phyloP scores from a whole-genome alignment of 2,797 vertebrate genomes.

The Oreortyx pictus region DNA sequence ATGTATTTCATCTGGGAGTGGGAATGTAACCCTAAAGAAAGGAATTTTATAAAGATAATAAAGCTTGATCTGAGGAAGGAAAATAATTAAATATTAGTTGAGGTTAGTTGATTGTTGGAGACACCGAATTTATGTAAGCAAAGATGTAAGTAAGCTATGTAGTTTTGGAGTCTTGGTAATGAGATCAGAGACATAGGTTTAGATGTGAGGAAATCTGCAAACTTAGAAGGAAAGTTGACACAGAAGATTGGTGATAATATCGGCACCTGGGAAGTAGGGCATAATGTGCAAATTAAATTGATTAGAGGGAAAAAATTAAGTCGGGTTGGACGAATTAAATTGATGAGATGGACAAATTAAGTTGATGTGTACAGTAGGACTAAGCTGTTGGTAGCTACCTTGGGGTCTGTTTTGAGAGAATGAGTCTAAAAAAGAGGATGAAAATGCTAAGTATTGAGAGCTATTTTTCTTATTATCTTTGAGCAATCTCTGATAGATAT shows the following conservation, averaged over 20 bases:
- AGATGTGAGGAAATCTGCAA: neutral
- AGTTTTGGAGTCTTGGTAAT: neutral
- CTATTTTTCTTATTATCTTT: neutral
- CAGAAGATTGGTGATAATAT: neutral
- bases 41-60: neutral
- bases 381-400: neutral
- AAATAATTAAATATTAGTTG: neutral
- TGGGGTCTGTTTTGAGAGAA: neutral
- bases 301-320: neutral
- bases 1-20: neutral
- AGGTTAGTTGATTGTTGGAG: neutral
- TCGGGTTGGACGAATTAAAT: neutral
- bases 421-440: neutral
- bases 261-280: neutral
- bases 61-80: neutral
- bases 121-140: neutral
- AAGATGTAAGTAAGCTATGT: no score
- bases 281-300: neutral
- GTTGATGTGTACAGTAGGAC: neutral
- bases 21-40: neutral
- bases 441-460: neutral
- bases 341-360: neutral
- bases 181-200: neutral
- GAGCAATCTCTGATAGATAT: neutral
- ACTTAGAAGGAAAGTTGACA: neutral